Evolutionary conservation across 2,797 vertebrate genomes (phyloP), one percentile per base, ranked within the genome.

Genomic region (Siniperca scherzeri): DNA sequence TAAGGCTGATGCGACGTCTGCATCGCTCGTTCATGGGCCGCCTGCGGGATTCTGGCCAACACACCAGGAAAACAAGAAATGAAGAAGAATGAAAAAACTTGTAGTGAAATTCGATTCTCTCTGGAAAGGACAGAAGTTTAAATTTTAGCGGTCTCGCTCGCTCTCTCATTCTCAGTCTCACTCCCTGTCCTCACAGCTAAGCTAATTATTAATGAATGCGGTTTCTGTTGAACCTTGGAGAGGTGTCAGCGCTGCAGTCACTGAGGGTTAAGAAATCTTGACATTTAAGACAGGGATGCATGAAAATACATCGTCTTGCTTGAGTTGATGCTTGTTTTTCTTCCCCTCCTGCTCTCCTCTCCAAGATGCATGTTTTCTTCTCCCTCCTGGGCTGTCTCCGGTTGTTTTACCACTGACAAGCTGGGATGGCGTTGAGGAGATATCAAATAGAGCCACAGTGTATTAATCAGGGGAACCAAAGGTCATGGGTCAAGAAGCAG

Each of bases 1-100:
- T 83, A 80, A 70, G 93, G 93, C 92, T 90, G 93, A 94, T 94
- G 93, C 96, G 96, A 97, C 96, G 97, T 97, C 97, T 98, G 97
- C 95, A 96, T 92, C 94, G 95, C 91, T 97, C 95, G 95, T 94
- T 96, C 96, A 72, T 90, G 83, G 93, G 91, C 90, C 87, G 96
- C 95, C 93, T 65, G 62, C 94, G 93, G 95, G 94, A 95, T 92
- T 86, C 95, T 96, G 95, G 97, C 97, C 96, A 92, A 92, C 93
- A 88, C 48, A 86, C 91, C 88, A 96, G 95, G 95, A 97, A 97
- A 96, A 91, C 85, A 91, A 91, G 88, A 93, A 93, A 90, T 80
- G 93, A 91, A 94, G 94, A 84, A 91, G 89, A 82, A 92, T 91
- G 52, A 70, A 91, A 83, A 94, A 93, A 93, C 79, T 93, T 91